Evolutionary conservation across 2,888 invertebrate species (phyloP).

Genomic region (Drepana falcataria): DNA sequence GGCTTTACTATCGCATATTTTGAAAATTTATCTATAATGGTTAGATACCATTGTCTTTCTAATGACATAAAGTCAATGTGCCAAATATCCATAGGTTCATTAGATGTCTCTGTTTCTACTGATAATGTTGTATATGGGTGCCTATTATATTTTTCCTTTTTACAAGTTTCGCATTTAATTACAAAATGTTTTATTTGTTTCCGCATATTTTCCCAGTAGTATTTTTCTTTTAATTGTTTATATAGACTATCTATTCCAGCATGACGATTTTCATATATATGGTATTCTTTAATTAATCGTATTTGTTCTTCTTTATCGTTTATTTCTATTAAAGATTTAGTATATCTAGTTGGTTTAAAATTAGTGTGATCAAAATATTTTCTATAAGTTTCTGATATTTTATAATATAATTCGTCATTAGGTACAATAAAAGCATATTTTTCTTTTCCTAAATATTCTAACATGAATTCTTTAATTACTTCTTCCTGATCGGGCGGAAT

Average conservation of each 20-base stretch:
- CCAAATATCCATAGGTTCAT: conserved; percentile 2
- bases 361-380: conserved; percentile 5
- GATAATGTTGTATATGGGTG: conserved; percentile 5
- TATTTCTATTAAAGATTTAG: conserved; percentile 6
- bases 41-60: conserved; percentile 16
- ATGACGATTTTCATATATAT: conserved; percentile 7
- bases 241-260: conserved; percentile 6
- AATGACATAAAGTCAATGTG: conserved; percentile 10
- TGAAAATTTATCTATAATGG: conserved; percentile 17
- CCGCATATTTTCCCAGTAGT: conserved; percentile 8
- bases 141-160: conserved; percentile 11
- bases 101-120: conserved; percentile 6
- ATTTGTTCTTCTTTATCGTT: conserved; percentile 8
- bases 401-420: conserved; percentile 7
- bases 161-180: conserved; percentile 4
- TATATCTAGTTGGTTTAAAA: conserved; percentile 6
- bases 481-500: conserved; percentile 3
- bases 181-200: conserved; percentile 8
- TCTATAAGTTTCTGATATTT: conserved; percentile 5
- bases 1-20: conserved; percentile 13
- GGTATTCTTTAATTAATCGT: conserved; percentile 7
- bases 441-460: conserved; percentile 9
- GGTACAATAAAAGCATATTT: conserved; percentile 10
- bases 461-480: conserved; percentile 8
- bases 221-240: conserved; percentile 9